Conservation (phyloP, 37 sponge, comb jelly and placozoan genomes). For the Axinella damicornis region DNA sequence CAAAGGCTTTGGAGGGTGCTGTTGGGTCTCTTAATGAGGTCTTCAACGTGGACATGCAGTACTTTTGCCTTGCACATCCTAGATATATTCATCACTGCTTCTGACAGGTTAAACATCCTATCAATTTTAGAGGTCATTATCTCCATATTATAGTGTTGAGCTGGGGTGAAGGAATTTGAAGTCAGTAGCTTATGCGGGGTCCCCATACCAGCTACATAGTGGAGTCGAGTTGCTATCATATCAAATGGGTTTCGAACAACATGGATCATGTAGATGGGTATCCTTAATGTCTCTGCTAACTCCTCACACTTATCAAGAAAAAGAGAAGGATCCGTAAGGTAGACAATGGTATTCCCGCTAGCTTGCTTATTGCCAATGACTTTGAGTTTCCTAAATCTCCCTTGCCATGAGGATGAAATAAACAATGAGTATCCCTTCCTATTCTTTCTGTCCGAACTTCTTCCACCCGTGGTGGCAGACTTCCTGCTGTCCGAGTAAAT, state of each 20-base stretch:
- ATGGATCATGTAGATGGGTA: constrained; percentile 25
- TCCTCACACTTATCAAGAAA: neutral
- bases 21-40: constrained; percentile 8
- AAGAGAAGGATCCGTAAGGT: neutral
- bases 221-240: constrained; percentile 32
- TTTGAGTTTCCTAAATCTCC: constrained; percentile 11
- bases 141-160: neutral
- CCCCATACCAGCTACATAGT: neutral
- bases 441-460: too few species aligned
- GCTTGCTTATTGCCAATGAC: constrained; percentile 45
- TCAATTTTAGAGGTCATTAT: neutral
- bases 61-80: neutral
- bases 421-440: too few species aligned
- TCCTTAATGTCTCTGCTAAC: neutral
- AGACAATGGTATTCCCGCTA: neutral
- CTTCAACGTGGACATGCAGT: constrained; percentile 16
- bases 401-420: constrained; percentile 25
- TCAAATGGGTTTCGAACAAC: constrained; percentile 52
- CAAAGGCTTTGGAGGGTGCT: constrained; percentile 1
- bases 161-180: neutral
- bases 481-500: too few species aligned
- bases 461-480: too few species aligned
- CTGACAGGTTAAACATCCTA: neutral
- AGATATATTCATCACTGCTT: constrained; percentile 8
- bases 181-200: neutral